A percentile compares a stretch with the other conserved stretches of the same genome.
These are phyloP conservation scores for Drymonia ruficornis DNA, from an alignment of 2,888 invertebrate genomes.

Conservation along the genomic window DNA sequence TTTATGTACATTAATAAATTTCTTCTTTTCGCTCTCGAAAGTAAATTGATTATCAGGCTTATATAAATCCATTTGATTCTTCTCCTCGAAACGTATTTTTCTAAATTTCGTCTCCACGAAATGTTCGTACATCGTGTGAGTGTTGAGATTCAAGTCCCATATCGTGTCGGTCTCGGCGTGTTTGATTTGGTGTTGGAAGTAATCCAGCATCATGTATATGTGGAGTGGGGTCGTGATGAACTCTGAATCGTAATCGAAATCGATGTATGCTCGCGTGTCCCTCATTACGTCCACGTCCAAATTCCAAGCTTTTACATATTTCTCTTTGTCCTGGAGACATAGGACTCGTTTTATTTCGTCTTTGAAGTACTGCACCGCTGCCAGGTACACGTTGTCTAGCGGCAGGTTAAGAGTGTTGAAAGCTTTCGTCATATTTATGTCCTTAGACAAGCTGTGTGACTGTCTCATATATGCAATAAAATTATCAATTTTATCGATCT, in stretches of 20 bases:
- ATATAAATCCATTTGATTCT: conserved; percentile 13
- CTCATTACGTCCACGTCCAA: not conserved
- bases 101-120: conserved; percentile 13
- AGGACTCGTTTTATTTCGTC: conserved; percentile 11
- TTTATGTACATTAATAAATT: conserved; percentile 14
- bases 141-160: conserved; percentile 14
- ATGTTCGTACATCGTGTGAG: conserved; percentile 11
- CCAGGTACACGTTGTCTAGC: conserved; percentile 8
- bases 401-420: not conserved
- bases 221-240: conserved; percentile 8
- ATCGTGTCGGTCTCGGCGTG: conserved; percentile 1
- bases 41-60: conserved; percentile 12
- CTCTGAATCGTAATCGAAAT: not conserved
- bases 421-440: not conserved
- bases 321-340: conserved; percentile 1
- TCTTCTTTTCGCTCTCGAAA: conserved; percentile 11
- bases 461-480: conserved; percentile 12
- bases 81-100: conserved; percentile 16
- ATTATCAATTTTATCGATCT: conserved; percentile 9
- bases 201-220: conserved; percentile 10
- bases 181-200: conserved; percentile 13
- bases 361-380: conserved; percentile 12
- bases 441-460: not conserved
- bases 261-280: not conserved
- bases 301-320: conserved; percentile 7